Evolutionary conservation across 1,140 invertebrate species (phyloP).

Genomic region (Eupristina koningsbergeri): DNA sequence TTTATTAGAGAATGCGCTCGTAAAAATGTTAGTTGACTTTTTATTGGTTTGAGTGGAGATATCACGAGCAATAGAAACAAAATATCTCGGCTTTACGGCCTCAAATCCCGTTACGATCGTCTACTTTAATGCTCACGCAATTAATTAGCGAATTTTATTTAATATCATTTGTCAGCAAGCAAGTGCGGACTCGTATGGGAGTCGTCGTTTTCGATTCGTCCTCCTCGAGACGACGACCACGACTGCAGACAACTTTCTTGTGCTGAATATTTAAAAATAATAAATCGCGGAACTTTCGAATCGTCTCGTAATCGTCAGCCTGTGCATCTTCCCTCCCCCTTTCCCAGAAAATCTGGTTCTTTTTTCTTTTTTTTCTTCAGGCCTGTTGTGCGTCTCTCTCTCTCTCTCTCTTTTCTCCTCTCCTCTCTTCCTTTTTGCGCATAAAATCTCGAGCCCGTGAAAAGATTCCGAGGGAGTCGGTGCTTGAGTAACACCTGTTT

Average conservation of each 20-base stretch:
- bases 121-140: neutral
- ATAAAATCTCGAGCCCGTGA: neutral
- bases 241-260: neutral
- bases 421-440: too few relatives aligned
- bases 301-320: neutral
- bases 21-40: neutral
- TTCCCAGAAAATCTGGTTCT: neutral
- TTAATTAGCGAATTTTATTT: neutral
- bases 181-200: too few relatives aligned
- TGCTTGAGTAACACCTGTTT: constrained; percentile 23
- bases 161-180: neutral
- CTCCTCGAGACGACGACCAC: too few relatives aligned
- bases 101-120: neutral
- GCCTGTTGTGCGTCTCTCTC: too few relatives aligned
- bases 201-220: neutral
- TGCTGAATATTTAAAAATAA: neutral
- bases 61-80: too few relatives aligned
- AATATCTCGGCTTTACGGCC: neutral
- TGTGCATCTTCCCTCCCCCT: too few relatives aligned
- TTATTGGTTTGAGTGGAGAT: neutral
- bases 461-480: neutral
- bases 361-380: constrained; percentile 4
- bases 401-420: too few relatives aligned
- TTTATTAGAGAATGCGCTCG: neutral
- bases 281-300: neutral